A percentile compares a stretch with the other conserved stretches of the same genome.
These are phyloP conservation scores for Schizotus pectinicornis DNA, from an alignment of 2,888 invertebrate genomes.

Conservation along the genomic window DNA sequence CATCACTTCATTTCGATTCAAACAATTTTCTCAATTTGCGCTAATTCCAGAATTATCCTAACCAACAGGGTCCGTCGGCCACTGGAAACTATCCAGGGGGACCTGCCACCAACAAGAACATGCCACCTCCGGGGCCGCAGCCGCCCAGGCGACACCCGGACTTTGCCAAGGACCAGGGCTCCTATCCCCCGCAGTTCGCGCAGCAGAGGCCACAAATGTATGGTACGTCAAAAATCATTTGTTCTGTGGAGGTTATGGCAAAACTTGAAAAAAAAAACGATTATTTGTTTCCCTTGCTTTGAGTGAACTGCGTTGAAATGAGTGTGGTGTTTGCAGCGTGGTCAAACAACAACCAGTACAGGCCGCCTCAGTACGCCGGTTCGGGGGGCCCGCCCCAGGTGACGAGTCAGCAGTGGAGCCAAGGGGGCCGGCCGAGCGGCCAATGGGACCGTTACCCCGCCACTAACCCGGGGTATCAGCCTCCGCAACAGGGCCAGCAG, in stretches of 20 bases:
- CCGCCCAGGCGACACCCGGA: conserved; percentile 82
- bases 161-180: conserved; percentile 77
- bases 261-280: neutral
- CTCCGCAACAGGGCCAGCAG: conserved; percentile 58
- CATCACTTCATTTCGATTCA: conserved; percentile 12
- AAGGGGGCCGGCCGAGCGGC: conserved; percentile 56
- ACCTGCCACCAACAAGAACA: conserved; percentile 62
- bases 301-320: neutral
- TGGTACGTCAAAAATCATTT: conserved; percentile 66
- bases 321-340: conserved; percentile 61
- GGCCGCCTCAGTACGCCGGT: conserved; percentile 58
- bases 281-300: no score
- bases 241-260: no score
- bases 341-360: conserved; percentile 66
- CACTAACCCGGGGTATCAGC: conserved; percentile 50
- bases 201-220: conserved; percentile 71
- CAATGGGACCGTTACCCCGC: conserved; percentile 52
- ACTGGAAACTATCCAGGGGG: conserved; percentile 55
- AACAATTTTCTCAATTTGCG: neutral
- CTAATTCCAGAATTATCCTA: conserved; percentile 36
- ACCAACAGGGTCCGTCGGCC: conserved; percentile 54
- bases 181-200: conserved; percentile 66
- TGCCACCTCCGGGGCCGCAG: conserved; percentile 72
- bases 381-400: conserved; percentile 46
- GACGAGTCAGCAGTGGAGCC: conserved; percentile 58